Evolutionary conservation across 2,113 vertebrate genomes (phyloP).

Genomic region (Nannobrachium achirus): DNA sequence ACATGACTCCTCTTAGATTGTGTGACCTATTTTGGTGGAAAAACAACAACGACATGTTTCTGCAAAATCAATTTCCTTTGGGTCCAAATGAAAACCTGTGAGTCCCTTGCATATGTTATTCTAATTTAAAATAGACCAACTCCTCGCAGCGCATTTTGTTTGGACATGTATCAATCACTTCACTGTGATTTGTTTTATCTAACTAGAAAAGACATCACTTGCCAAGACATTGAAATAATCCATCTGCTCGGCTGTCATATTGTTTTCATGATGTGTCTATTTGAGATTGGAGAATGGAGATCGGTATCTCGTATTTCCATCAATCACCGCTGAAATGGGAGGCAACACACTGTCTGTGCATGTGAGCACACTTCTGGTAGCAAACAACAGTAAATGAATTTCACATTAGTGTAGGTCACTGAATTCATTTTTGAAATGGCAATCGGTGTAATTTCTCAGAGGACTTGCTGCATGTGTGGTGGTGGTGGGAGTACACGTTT

Average conservation of each 20-base stretch:
- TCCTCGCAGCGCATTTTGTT: no score
- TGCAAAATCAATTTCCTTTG: no score
- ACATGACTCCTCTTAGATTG: no score
- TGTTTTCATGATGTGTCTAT: neutral
- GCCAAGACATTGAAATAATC: neutral
- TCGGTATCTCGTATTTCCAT: slow-evolving; percentile 24
- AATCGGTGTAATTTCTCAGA: slow-evolving; percentile 86
- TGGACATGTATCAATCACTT: neutral
- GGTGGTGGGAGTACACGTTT: no score
- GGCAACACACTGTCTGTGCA: neutral
- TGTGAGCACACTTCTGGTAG: slow-evolving; percentile 45
- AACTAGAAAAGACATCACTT: neutral
- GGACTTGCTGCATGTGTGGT: no score
- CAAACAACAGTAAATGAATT: slow-evolving; percentile 84
- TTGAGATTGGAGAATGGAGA: neutral
- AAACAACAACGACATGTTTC: no score
- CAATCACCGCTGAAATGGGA: neutral
- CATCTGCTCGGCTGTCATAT: slow-evolving; percentile 7
- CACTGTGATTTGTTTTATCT: neutral
- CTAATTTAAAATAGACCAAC: no score
- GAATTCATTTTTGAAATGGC: slow-evolving; percentile 93
- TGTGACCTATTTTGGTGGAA: no score
- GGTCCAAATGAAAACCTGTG: no score
- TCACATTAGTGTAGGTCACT: slow-evolving; percentile 92
- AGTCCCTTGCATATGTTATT: no score